Evolutionary conservation across 2,888 invertebrate genomes (phyloP), one percentile per base, ranked within the genome.

Genomic region (Sabatieria punctata): DNA sequence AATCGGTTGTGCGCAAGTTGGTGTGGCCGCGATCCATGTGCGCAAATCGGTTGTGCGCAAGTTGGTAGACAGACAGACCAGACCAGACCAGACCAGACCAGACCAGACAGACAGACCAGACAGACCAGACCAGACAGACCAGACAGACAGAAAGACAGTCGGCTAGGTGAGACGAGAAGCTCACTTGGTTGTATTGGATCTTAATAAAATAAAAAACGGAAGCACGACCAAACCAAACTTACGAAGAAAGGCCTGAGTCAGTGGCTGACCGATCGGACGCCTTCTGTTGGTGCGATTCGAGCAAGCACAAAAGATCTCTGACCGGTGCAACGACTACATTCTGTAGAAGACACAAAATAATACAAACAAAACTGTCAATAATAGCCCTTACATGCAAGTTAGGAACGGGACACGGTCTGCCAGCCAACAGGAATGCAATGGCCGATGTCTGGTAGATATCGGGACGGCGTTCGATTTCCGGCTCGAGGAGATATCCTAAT

Each of bases 401-500:
- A 48, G 65, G 65, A 23, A 71, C 65, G n/a, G 71, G 69, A 52
- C 63, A 64, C 19, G 8, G 57, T 42, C 58, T 58, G 22, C 64
- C 58, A 11, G 60, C 55, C 15, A 38, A n/a, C 8, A 71, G 55
- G 57, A 70, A 71, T n/a, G 70, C 68, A 36, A 71, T 53, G 50
- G 54, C 54, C 8, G 70, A 60, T 8, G 68, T 65, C 55, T 62
- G 60, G 46, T 47, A 85, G 59, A 88, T 84, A 68, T 86, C 85
- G 13, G 86, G 88, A 57, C 88, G 71, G 53, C 75, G 74, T 47
- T 80, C 80, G 40, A 79, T 76, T 68, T 86, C 82, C 40, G 81
- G 78, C 63, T 85, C 82, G 52, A 88, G 73, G 79, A 86, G 80
- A 61, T 78, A 85, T 56, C 76, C 78, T 78, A 61, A 38, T 67